Base-by-base conservation (phyloP, 2,113 vertebrate species). In the Heterotilapia buettikoferi region DNA sequence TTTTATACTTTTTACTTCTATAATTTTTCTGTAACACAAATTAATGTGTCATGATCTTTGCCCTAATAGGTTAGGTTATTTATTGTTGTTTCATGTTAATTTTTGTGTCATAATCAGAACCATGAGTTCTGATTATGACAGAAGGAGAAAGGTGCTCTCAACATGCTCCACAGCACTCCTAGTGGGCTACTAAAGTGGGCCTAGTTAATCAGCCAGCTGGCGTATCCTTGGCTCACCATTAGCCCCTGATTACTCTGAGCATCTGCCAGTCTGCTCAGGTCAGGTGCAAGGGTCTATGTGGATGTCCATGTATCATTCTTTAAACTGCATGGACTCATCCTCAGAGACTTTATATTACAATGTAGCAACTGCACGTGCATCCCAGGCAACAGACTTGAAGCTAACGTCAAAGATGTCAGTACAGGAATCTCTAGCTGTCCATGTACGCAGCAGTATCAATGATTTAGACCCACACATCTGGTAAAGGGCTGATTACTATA, bases 11-110 rank as follows among this genome's bases (percentile, higher is more conserved):
- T 63, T 36, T 1, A 63, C 9, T 63, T 19, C 59, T 4, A 36
- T 19, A n/a, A 36, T 63, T 0, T 63, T 63, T 63, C 59, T 63
- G 9, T 63, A 63, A 63, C 6, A 36, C 59, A 63, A n/a, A 36
- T 7, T 36, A 63, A 63, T 5, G n/a, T 24, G 63, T 40, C 12
- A 0, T 6, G 1, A 71, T 24, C 11, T 12, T 2, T 0, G 3
- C 36, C 33, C 66, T 71, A 71, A 1, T 14, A 24, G 7, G 12
- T 71, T 16, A 24, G 12, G n/a, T 21, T 71, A 40, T 5, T 71
- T 40, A 71, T 71, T 71, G n/a, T 71, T 71, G 36, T 71, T 71
- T 40, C 36, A 40, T 68, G 63, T 40, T 68, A 0, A 43, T 24
- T 43, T 71, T 16, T 71, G 38, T 24, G 38, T 43, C 66, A 24